Conservation (phyloP, 2,888 invertebrate genomes). For the Dione juno region DNA sequence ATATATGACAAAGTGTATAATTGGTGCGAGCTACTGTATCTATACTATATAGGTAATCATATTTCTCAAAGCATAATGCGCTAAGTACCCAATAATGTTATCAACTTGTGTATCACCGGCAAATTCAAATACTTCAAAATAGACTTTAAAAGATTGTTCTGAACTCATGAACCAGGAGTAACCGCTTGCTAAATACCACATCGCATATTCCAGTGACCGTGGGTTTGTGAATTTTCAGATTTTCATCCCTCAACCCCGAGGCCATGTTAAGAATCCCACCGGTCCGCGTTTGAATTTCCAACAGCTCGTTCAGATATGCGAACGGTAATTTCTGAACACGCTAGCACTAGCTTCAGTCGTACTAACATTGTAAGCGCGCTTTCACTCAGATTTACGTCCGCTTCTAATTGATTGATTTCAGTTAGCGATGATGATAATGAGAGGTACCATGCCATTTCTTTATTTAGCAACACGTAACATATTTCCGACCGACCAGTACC, state of each 20-base stretch:
- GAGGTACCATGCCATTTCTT: not conserved
- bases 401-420: conserved; percentile 13
- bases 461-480: not conserved
- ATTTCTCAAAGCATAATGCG: no score
- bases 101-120: not conserved
- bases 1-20: no score
- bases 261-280: conserved; percentile 77
- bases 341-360: conserved; percentile 27
- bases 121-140: not conserved
- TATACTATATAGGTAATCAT: no score
- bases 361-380: conserved; percentile 27
- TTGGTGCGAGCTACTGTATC: no score
- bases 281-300: conserved; percentile 60
- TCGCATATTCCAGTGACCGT: conserved; percentile 75
- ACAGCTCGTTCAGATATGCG: conserved; percentile 33
- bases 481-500: no score
- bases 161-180: conserved; percentile 43
- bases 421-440: not conserved
- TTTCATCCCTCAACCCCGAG: conserved; percentile 64
- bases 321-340: conserved; percentile 47
- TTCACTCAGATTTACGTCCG: conserved; percentile 12
- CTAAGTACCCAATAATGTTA: not conserved
- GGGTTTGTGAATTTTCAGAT: conserved; percentile 70
- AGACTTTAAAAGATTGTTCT: not conserved
- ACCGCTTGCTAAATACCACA: conserved; percentile 75